These are phyloP conservation scores for Napeogenes inachia DNA, from an alignment of 2,888 invertebrate species.

Conservation along the genomic window DNA sequence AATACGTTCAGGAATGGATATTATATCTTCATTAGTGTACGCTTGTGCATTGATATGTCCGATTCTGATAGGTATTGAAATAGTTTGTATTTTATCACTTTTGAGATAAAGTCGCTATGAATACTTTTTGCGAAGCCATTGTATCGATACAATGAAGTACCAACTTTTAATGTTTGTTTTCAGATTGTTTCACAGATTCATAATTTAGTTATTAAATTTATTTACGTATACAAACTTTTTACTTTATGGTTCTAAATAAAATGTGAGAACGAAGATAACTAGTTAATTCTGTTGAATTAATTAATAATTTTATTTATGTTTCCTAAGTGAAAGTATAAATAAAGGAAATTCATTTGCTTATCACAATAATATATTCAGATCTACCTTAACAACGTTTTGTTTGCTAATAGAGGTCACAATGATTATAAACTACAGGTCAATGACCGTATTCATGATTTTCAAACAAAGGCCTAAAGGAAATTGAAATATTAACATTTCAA, in stretches of 20 bases:
- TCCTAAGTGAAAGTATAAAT: neutral
- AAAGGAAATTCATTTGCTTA: conserved; percentile 4
- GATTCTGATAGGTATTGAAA: conserved; percentile 68
- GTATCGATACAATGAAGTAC: conserved; percentile 23
- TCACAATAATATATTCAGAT: neutral
- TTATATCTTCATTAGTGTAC: conserved; percentile 77
- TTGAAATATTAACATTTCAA: conserved; percentile 54
- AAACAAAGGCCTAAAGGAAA: conserved; percentile 50
- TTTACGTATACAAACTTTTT: too few relatives aligned
- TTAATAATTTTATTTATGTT: neutral
- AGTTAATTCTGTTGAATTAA: too few relatives aligned
- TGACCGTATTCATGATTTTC: conserved; percentile 41
- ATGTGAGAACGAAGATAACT: too few relatives aligned
- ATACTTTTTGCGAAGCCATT: conserved; percentile 25
- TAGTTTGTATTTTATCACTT: conserved; percentile 71
- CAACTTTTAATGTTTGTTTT: too few relatives aligned
- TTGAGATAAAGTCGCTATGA: conserved; percentile 5
- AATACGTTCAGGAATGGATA: conserved; percentile 70
- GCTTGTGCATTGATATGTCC: conserved; percentile 72
- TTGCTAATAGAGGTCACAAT: conserved; percentile 47
- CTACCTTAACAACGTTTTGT: conserved; percentile 32
- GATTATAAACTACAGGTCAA: conserved; percentile 38
- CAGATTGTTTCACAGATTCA: too few relatives aligned
- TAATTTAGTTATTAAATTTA: too few relatives aligned
- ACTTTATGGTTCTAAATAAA: too few relatives aligned